Evolutionary conservation across 2,888 invertebrate genomes (phyloP), one percentile per base, ranked within the genome.

Genomic region (Drosophila subquinaria): DNA sequence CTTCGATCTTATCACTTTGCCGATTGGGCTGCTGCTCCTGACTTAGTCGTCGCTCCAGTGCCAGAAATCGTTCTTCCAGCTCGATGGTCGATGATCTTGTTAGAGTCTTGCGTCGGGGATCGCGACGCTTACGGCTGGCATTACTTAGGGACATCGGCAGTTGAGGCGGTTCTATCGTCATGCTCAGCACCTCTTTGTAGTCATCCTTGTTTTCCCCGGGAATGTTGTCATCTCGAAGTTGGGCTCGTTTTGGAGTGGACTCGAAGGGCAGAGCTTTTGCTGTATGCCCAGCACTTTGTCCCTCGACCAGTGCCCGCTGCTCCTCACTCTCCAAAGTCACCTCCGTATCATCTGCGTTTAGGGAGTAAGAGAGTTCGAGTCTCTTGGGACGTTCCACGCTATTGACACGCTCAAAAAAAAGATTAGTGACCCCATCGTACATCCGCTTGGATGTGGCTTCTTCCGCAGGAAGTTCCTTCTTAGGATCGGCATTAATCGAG

Each of bases 351-450:
- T 91, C 90, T 2, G 84, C 86, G 74, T 86, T 91, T 2, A 92
- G 73, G 0, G 92, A 92, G 62, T 91, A 92, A 9, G 89, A 76
- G 0, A 93, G 76, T 17, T 92, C 92, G 20, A 93, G 71, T 15
- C 90, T 87, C 3, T 80, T 92, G n/a, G 93, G 92, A 0, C 92
- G 82, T 36, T 92, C 93, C 3, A 91, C 91, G 27, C 91, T 88
- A 52, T 92, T 93, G 2, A 93, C 88, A 2, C 93, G 84, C 69
- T 93, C 93, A 71, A 93, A 93, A 72, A 93, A 93, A 70, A 93
- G 88, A 79, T 93, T 93, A 3, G 91, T 93, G 0, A 93, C 93
- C 4, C 93, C 93, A 65, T 91, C 89, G 60, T 84, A 93, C 53
- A 1, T 6, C 1, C 69, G 76, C n/a, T 68, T 80, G 0, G 69